Evolutionary conservation across 2,888 invertebrate species (phyloP).

Genomic region (Plebejus anna): DNA sequence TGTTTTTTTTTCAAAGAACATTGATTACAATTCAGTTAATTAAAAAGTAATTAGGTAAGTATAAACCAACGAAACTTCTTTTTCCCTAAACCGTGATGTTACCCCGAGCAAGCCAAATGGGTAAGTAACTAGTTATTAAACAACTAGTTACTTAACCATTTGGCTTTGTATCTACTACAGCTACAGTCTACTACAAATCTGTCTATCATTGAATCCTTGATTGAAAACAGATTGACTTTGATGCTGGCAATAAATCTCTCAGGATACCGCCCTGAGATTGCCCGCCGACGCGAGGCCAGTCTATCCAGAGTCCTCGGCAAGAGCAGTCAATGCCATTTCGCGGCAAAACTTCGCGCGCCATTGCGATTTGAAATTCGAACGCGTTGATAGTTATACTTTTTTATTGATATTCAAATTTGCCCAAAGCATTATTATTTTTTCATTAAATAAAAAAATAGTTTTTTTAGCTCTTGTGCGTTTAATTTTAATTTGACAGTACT

Average conservation of each 20-base stretch:
- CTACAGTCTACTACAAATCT: not conserved
- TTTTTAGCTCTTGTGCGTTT: not conserved
- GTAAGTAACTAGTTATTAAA: too few relatives aligned
- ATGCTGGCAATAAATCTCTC: not conserved
- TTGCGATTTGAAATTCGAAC: conserved; percentile 8
- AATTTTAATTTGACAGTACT: not conserved
- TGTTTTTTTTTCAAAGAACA: too few relatives aligned
- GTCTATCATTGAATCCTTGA: not conserved
- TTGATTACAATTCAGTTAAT: not conserved
- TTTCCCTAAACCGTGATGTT: too few relatives aligned
- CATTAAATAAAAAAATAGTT: not conserved
- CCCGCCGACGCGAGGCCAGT: conserved; percentile 11
- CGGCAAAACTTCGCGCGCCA: not conserved
- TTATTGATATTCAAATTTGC: not conserved
- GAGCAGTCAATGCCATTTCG: conserved; percentile 9
- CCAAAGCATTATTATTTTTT: not conserved
- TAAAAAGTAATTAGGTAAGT: not conserved
- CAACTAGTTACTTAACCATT: too few relatives aligned
- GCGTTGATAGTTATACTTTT: not conserved
- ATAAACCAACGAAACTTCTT: too few relatives aligned
- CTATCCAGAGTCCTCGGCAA: not conserved
- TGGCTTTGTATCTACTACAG: not conserved
- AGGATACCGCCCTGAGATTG: conserved; percentile 12
- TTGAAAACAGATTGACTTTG: not conserved
- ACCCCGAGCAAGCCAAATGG: too few relatives aligned